Base-by-base conservation (phyloP, 2,797 vertebrate species). In the Melanotaenia boesemani region DNA sequence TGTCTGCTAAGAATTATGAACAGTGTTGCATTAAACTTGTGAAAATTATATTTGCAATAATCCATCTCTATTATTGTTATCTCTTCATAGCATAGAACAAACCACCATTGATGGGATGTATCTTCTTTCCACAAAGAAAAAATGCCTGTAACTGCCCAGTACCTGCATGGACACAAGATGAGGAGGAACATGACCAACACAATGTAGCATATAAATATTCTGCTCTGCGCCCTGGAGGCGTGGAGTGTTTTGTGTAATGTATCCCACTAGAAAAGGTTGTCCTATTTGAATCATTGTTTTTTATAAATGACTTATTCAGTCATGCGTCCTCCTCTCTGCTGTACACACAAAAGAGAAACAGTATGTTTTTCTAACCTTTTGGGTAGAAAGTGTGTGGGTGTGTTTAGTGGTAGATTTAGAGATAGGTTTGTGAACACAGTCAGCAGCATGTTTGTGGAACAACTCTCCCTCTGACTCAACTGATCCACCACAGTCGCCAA, bases 11-110 rank as follows among this genome's bases (percentile, higher is more conserved):
- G 44, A 0, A 18, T 46, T n/a, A 70, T 36, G 11, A 67, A 50
- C 11, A 30, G 9, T 56, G 22, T 39, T 62, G 18, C 8, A 61
- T 9, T 2, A 46, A 63, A 64, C 12, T 15, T 20, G 1, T 48
- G 16, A 59, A 70, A 69, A 72, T 44, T 9, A 24, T 12, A n/a
- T 24, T 55, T 74, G 56, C 55, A 55, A 74, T 89, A 89, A 91
- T 92, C 90, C 88, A 76, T 64, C 55, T 84, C 88, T 66, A 74
- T 79, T 74, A 32, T 67, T 81, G 88, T 88, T 89, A 89, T 44
- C 63, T 65, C 57, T 67, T n/a, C 52, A 63, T n/a, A 56, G 44
- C 44, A 67, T 55, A 30, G 1, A 81, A 67, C 60, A 77, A 57
- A 48, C 26, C 15, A 24, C n/a, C 11, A 52, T 52, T 22, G 9